Evolutionary conservation across 2,797 vertebrate genomes (phyloP), one percentile per base, ranked within the genome.

Genomic region (Sardinella longiceps): DNA sequence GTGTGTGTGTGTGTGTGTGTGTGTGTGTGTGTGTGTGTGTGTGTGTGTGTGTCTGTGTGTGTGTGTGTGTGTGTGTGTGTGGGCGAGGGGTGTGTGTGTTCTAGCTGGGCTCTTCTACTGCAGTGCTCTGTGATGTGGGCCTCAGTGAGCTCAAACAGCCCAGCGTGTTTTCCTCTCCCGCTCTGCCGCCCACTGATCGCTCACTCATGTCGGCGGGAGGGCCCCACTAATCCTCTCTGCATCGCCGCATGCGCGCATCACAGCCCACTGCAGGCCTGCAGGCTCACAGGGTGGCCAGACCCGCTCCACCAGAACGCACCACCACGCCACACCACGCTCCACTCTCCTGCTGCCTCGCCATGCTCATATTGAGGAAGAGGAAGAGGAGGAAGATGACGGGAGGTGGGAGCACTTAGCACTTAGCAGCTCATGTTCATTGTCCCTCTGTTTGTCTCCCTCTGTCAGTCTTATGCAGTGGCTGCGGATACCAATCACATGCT

Each of bases 391-490:
- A 60, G 56, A 60, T 25, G 23, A 15, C 56, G 2, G 56, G 56
- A 25, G 56, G 23, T 23, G 51, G 18, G 5, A 20, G 18, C 18
- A 5, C 51, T 53, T 5, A 7, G 23, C n/a, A n/a, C n/a, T n/a
- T n/a, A n/a, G 9, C 1, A 25, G 56, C 23, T 60, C 6, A 9
- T 60, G 56, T 60, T 15, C 56, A 58, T 60, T 60, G 7, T n/a
- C 9, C 5, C 11, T 63, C 15, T 83, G 45, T 83, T 15, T 83
- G 60, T 20, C n/a, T 50, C 58, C 50, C 45, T 37, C 80, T 90
- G 89, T 88, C 80, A 90, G 89, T 88, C 92, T 90, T 90, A 87
- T 9, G 20, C 20, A 2, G 7, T 60, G 0, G 56, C 9, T 25
- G 56, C 25, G 56, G 56, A 60, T 1, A 60, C n/a, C 56, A n/a